Evolutionary conservation across 1,140 invertebrate species (phyloP), one percentile per base, ranked within the genome.

Genomic region (Ips nitidus): DNA sequence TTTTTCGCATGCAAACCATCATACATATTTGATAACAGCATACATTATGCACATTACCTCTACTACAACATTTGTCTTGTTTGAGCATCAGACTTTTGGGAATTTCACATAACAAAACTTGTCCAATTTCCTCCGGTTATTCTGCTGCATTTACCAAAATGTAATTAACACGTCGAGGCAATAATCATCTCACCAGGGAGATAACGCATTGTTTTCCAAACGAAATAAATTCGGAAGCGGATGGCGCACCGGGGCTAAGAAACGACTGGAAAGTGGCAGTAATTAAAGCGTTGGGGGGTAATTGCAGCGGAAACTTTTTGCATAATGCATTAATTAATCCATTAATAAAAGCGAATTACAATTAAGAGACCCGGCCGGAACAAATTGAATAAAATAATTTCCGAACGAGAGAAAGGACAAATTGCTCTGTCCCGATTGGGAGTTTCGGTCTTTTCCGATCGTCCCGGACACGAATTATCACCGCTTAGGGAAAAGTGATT

Each of bases 381-480:
- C 57, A 59, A 59, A 59, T 59, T 59, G 57, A 59, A 59, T 59
- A 59, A 59, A 59, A 59, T 59, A 59, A 41, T 50, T 59, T 42
- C 57, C 7, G 41, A 4, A n/a, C 57, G 39, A 41, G 41, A 41
- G 42, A 41, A 36, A 8, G 38, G 3, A 39, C 7, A 41, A 59
- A 41, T 59, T 59, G 57, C 57, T 59, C 41, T 22, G 57, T 59
- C 38, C 42, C 39, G 42, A 59, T 41, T 59, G 38, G 57, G 57
- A 42, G 57, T 59, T 41, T 59, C 41, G n/a, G 52, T 55, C 22
- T 22, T 55, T 55, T 55, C 52, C 52, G 52, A 55, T 55, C 8
- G 8, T 55, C 52, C 45, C 22, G 22, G 22, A 22, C 22, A 22
- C 45, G 45, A 50, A 50, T 50, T 50, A 50, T 50, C 45, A 50